Evolutionary conservation across 2,797 vertebrate genomes (phyloP).

Genomic region (Cryptoprocta ferox): DNA sequence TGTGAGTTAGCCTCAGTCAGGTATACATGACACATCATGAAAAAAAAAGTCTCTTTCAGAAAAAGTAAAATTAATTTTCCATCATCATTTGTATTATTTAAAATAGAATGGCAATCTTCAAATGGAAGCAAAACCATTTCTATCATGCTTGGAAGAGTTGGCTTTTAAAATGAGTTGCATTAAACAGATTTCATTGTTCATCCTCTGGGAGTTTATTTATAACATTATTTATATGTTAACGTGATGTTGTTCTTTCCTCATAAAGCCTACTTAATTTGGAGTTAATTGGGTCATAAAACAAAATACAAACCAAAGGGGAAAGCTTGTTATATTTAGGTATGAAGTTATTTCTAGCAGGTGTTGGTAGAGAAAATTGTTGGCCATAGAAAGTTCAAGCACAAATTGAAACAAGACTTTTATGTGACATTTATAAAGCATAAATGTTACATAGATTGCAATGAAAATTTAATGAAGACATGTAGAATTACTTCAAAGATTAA

Average conservation of each 20-base stretch:
- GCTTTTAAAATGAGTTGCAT: constrained; percentile 67
- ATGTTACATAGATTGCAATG: constrained; percentile 29
- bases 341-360: constrained; percentile 7
- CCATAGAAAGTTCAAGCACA: constrained; percentile 46
- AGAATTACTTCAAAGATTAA: constrained; percentile 67
- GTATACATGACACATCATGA: background rate
- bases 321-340: background rate
- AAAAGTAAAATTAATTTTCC: constrained; percentile 33
- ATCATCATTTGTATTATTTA: background rate
- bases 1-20: background rate
- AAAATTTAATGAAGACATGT: constrained; percentile 66
- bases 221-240: constrained; percentile 59
- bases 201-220: constrained; percentile 67
- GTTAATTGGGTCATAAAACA: constrained; percentile 69
- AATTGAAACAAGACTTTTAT: constrained; percentile 59
- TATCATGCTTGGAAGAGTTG: background rate
- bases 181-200: constrained; percentile 54
- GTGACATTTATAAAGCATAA: constrained; percentile 58
- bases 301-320: constrained; percentile 56
- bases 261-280: constrained; percentile 58
- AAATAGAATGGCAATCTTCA: background rate
- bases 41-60: background rate
- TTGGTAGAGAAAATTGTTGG: constrained; percentile 61
- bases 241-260: constrained; percentile 65
- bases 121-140: background rate